Evolutionary conservation across 2,113 vertebrate genomes (phyloP).

Genomic region (Geococcyx californianus): DNA sequence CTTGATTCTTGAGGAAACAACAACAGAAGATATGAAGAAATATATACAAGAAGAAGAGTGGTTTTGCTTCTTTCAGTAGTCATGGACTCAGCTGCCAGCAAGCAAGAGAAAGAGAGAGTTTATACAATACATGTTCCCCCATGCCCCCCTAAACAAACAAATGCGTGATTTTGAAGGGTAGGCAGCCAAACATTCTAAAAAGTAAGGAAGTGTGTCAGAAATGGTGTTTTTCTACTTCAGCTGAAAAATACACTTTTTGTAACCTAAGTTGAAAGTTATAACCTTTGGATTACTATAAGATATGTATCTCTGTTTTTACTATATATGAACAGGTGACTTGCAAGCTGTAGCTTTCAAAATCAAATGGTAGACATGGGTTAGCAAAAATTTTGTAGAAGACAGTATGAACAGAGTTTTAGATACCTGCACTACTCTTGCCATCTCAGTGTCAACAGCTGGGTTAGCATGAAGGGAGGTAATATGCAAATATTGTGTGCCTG

Average conservation of each 20-base stretch:
- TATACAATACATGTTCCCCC: not conserved
- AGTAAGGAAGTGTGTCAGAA: not conserved
- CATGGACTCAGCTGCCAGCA: not conserved
- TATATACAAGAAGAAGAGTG: not conserved
- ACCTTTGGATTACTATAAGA: not conserved
- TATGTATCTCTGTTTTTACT: not conserved
- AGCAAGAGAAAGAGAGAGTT: not conserved
- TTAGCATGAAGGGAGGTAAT: not conserved
- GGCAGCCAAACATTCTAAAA: not conserved
- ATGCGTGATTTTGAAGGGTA: not conserved
- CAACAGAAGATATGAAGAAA: not conserved
- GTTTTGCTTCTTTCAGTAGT: not conserved
- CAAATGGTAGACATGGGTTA: not conserved
- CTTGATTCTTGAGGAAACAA: not conserved
- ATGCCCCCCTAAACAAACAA: no score
- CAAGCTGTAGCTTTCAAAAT: not conserved
- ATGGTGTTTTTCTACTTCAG: not conserved
- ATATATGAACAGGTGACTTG: not conserved
- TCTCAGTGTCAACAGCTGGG: accelerated
- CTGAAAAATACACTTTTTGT: not conserved
- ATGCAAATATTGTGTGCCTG: not conserved
- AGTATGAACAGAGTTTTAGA: no score
- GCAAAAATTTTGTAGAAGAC: not conserved
- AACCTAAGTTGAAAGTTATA: not conserved
- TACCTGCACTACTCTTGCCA: not conserved